Conservation (phyloP, 2,797 vertebrate species). For the Fringilla coelebs region DNA sequence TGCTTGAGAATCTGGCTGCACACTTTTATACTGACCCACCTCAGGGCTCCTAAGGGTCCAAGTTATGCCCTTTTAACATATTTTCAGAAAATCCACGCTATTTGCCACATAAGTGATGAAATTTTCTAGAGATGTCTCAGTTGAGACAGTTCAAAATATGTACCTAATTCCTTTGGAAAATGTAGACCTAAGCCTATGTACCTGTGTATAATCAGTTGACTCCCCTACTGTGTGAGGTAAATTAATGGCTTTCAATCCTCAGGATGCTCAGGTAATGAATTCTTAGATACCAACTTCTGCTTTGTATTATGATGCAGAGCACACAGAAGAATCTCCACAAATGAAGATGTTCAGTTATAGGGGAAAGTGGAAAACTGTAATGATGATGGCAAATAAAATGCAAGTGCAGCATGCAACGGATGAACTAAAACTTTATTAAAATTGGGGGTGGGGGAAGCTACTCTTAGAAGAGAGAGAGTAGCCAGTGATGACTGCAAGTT, state of each 20-base stretch:
- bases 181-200: background rate
- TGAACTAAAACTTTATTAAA: constrained; percentile 71
- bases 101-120: background rate
- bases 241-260: background rate
- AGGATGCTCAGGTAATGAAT: background rate
- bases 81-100: background rate
- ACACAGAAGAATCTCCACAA: background rate
- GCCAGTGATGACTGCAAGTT: background rate
- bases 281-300: background rate
- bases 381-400: constrained; percentile 51
- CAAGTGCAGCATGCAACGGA: constrained; percentile 56
- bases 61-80: background rate
- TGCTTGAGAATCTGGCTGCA: background rate
- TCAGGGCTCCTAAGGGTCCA: background rate
- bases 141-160: background rate
- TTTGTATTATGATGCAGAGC: background rate
- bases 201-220: background rate
- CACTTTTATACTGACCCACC: background rate
- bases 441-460: background rate
- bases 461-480: background rate
- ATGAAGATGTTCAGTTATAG: background rate
- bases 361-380: background rate
- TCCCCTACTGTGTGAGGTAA: background rate
- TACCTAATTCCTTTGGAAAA: background rate
- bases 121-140: background rate